Conservation (phyloP, 2,888 invertebrate species). For the Drosophila seclusa region DNA sequence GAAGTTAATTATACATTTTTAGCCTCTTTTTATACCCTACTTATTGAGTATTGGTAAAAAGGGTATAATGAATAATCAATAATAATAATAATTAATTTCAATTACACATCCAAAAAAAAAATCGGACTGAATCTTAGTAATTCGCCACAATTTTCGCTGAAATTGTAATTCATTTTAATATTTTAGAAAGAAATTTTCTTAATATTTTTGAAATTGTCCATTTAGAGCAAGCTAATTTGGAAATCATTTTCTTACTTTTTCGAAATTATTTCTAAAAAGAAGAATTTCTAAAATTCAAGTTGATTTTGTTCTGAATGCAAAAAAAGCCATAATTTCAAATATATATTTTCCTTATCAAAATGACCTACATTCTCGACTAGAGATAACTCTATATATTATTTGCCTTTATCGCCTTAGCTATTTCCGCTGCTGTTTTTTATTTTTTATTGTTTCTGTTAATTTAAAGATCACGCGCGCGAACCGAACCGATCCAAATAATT, state of each 20-base stretch:
- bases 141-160: too few relatives aligned
- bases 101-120: too few relatives aligned
- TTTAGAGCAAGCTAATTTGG: neutral
- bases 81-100: too few relatives aligned
- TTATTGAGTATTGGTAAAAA: neutral
- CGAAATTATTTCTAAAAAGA: neutral
- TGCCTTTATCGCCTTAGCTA: constrained; percentile 72
- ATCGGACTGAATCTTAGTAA: too few relatives aligned
- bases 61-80: neutral
- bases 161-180: neutral
- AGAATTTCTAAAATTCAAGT: neutral
- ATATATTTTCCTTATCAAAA: neutral
- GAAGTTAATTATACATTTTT: neutral
- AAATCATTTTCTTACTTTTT: neutral
- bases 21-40: constrained; percentile 13
- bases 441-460: constrained; percentile 47
- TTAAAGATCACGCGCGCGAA: constrained; percentile 64
- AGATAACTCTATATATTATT: constrained; percentile 46
- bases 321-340: neutral
- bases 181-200: neutral
- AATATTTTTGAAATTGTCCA: neutral
- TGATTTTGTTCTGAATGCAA: neutral
- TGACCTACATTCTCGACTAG: neutral
- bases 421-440: constrained; percentile 63
- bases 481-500: constrained; percentile 71